Percentiles rank a stretch among this genome's conserved stretches.
phyloP scores from a whole-genome alignment of 2,888 invertebrate species.

The Leptinotarsa rubiginosa region DNA sequence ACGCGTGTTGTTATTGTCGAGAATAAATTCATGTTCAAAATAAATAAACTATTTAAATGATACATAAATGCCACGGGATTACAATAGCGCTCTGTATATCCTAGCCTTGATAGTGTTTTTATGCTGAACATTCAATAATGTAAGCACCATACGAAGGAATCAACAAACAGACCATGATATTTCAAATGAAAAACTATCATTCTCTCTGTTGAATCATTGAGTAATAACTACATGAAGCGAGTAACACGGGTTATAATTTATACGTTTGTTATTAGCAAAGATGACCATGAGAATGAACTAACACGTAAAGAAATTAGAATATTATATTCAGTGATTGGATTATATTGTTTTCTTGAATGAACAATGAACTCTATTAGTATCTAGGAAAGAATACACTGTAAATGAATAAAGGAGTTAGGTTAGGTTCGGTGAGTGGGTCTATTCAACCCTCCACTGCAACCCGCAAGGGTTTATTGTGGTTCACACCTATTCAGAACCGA shows the following conservation, averaged over 20 bases:
- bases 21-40: not conserved
- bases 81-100: conserved; percentile 7
- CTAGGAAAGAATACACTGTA: no score
- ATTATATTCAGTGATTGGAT: not conserved
- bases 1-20: not conserved
- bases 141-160: conserved; percentile 1
- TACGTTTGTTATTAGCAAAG: conserved; percentile 7
- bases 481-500: no score
- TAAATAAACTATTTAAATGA: not conserved
- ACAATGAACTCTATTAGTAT: no score
- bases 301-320: not conserved
- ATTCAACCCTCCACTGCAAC: no score
- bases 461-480: no score
- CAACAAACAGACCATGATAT: conserved; percentile 16
- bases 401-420: no score
- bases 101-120: conserved; percentile 11
- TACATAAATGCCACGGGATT: not conserved
- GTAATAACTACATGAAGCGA: not conserved
- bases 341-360: no score
- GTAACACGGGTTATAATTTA: not conserved
- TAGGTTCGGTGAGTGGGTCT: no score
- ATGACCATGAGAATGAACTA: conserved; percentile 2
- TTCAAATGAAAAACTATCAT: conserved; percentile 5
- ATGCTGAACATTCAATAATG: not conserved
- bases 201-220: not conserved